Conservation (phyloP, 2,797 vertebrate genomes). For the Macroramphosus scolopax region DNA sequence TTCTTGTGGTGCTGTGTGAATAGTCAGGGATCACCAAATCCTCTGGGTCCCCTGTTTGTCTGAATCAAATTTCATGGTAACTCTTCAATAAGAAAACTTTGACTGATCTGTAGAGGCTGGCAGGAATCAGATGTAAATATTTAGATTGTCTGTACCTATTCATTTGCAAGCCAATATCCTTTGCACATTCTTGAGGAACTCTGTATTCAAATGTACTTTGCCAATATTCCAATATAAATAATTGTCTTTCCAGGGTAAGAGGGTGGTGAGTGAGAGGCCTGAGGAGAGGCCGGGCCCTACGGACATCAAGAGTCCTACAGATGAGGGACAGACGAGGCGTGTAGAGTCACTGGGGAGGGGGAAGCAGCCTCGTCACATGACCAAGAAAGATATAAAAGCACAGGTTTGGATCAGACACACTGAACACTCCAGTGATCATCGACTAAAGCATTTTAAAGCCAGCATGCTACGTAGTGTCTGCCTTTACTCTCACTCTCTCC, state of each 20-base stretch:
- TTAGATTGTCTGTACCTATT: background rate
- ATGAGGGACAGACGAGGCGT: slow-evolving; percentile 60
- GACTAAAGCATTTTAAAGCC: slow-evolving; percentile 4
- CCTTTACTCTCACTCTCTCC: slow-evolving; percentile 22
- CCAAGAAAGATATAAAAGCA: slow-evolving; percentile 70
- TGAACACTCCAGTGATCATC: slow-evolving; percentile 20
- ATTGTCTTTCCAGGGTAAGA: slow-evolving; percentile 80
- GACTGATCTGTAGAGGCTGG: background rate
- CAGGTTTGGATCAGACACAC: slow-evolving; percentile 72
- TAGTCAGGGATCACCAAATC: no score
- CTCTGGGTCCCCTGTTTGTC: no score
- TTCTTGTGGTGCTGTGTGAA: no score
- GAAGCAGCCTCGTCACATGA: slow-evolving; percentile 65
- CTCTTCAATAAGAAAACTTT: no score
- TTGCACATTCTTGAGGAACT: no score
- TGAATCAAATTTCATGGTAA: no score
- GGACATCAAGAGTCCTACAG: slow-evolving; percentile 64
- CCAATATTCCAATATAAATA: no score
- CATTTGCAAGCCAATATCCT: no score
- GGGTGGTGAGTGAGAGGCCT: slow-evolving; percentile 85
- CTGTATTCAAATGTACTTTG: no score
- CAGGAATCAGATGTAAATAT: background rate
- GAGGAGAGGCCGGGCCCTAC: slow-evolving; percentile 52
- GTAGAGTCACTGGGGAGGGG: slow-evolving; percentile 67
- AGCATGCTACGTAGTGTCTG: slow-evolving; percentile 19